Evolutionary conservation across 2,113 vertebrate species (phyloP).

Genomic region (Phodopus roborovskii): DNA sequence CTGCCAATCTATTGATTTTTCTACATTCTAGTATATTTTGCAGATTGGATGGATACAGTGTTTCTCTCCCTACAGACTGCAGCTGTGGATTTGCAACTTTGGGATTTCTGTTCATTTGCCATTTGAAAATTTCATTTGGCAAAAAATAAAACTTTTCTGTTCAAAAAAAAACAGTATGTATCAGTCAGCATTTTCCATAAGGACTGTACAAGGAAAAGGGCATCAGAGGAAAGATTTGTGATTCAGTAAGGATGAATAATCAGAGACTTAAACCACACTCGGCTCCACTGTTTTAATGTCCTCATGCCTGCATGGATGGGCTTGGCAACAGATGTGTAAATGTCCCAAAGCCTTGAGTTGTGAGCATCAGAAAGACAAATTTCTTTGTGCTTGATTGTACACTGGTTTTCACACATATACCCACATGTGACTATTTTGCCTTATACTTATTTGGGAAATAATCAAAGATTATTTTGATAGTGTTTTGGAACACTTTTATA

Average conservation of each 20-base stretch:
- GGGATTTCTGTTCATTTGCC: constrained; percentile 68
- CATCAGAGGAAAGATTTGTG: background rate
- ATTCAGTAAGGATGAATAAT: background rate
- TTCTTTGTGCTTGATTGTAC: background rate
- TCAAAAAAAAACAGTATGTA: background rate
- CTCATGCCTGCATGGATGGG: background rate
- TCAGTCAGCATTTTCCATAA: constrained; percentile 64
- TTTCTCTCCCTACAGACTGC: constrained; percentile 57
- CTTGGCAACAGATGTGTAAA: background rate
- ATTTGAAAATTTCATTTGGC: constrained; percentile 60
- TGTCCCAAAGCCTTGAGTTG: background rate
- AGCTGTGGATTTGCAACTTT: constrained; percentile 74
- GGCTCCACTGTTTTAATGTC: background rate
- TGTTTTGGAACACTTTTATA: background rate
- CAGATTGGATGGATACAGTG: constrained; percentile 73
- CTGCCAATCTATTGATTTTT: constrained; percentile 79
- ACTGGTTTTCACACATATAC: background rate
- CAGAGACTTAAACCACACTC: background rate
- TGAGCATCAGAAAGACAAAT: background rate
- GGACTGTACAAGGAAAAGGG: constrained; percentile 6
- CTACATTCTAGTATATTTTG: constrained; percentile 64
- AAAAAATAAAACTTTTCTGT: constrained; percentile 72
- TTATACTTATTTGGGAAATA: background rate
- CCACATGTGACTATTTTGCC: background rate
- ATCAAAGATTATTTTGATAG: background rate